phyloP scores from a whole-genome alignment of 2,113 vertebrate species.

The Heterochromis multidens region DNA sequence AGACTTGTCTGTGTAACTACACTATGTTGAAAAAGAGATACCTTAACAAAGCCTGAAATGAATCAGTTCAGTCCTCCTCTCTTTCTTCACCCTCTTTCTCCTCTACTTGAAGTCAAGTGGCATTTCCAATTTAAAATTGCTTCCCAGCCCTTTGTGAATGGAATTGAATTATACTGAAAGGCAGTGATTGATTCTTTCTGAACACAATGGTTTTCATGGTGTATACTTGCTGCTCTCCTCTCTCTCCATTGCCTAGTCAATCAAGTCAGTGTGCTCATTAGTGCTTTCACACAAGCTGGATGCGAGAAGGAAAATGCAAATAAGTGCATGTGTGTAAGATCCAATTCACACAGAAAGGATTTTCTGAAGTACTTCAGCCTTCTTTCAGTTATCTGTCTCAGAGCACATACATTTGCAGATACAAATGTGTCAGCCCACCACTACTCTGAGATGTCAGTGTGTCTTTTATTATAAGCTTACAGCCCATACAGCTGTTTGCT shows the following conservation, averaged over 20 bases:
- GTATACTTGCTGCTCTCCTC: conserved; percentile 55
- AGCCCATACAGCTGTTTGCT: background rate
- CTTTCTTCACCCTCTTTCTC: conserved; percentile 12
- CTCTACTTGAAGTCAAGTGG: conserved; percentile 71
- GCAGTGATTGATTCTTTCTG: conserved; percentile 78
- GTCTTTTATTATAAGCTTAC: background rate
- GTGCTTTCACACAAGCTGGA: conserved; percentile 59
- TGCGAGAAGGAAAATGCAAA: conserved; percentile 44
- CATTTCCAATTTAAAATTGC: conserved; percentile 80
- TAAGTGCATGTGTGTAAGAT: conserved; percentile 26
- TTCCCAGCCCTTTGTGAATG: conserved; percentile 77
- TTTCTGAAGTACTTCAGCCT: background rate
- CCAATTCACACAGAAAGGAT: background rate
- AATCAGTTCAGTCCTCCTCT: conserved; percentile 31
- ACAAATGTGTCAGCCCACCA: background rate
- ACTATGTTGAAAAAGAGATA: conserved; percentile 7
- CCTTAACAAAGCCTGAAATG: conserved; percentile 43
- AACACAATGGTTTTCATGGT: conserved; percentile 75
- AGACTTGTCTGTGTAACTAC: background rate
- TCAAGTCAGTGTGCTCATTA: conserved; percentile 67
- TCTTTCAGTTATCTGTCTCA: background rate
- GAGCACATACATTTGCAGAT: background rate
- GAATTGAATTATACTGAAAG: conserved; percentile 77
- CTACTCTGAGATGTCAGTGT: background rate
- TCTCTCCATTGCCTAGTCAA: conserved; percentile 51